These are phyloP conservation scores for Platalea minor DNA, from an alignment of 2,797 vertebrate genomes.

Conservation along the genomic window DNA sequence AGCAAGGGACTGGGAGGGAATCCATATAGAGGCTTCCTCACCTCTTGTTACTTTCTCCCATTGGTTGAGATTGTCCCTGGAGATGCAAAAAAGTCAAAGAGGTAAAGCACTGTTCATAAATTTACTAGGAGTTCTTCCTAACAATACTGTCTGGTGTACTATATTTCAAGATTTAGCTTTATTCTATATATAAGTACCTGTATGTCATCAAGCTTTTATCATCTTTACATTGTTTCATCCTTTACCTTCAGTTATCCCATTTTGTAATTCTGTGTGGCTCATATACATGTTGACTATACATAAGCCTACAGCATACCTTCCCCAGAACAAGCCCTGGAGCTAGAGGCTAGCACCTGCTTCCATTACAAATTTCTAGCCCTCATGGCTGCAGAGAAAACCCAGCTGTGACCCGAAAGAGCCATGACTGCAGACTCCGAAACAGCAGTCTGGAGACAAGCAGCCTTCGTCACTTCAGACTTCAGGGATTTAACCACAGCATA, in stretches of 20 bases:
- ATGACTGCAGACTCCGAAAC: not conserved
- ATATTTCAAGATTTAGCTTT: not conserved
- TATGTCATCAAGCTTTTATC: not conserved
- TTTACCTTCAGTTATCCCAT: not conserved
- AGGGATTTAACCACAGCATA: not conserved
- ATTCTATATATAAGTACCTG: not conserved
- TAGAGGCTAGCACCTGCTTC: not conserved
- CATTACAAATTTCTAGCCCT: not conserved
- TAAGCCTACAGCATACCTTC: not conserved
- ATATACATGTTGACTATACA: not conserved
- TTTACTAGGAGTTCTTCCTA: not conserved
- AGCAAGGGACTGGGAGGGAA: slow-evolving; percentile 52
- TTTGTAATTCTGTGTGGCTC: not conserved
- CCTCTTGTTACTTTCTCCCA: slow-evolving; percentile 93
- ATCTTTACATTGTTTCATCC: not conserved
- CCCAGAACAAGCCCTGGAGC: not conserved
- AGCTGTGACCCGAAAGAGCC: not conserved
- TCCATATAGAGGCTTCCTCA: slow-evolving; percentile 79
- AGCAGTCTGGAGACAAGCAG: not conserved
- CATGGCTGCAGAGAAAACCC: not conserved
- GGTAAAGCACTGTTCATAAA: not conserved
- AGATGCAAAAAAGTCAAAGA: slow-evolving; percentile 11
- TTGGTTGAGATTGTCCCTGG: slow-evolving; percentile 91
- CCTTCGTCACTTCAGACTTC: not conserved
- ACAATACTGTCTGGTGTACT: not conserved